Percentiles rank a stretch among this genome's conserved stretches.
phyloP scores from a whole-genome alignment of 2,888 invertebrate genomes.

The Lasioglossum figueresi region DNA sequence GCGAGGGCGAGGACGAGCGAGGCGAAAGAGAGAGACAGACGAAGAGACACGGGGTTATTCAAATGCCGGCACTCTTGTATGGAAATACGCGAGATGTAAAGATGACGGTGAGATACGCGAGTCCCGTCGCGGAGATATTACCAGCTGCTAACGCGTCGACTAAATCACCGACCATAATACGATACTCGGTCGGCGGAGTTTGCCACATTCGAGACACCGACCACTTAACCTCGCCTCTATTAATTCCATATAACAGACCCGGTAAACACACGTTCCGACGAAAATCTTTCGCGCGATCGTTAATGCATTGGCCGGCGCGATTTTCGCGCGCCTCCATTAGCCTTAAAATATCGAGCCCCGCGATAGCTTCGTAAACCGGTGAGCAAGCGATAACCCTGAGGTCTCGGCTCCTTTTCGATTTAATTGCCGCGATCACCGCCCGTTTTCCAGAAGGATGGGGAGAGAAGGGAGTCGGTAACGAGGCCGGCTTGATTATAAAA shows the following conservation, averaged over 20 bases:
- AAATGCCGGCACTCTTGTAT: slow-evolving; percentile 76
- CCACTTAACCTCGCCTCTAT: slow-evolving; percentile 49
- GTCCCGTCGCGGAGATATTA: slow-evolving; percentile 71
- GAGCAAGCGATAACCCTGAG: background rate
- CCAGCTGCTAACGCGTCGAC: slow-evolving; percentile 76
- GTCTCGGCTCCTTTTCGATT: background rate
- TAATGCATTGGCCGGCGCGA: background rate
- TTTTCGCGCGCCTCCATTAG: slow-evolving; percentile 8
- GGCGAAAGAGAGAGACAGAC: background rate
- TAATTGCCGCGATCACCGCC: slow-evolving; percentile 14
- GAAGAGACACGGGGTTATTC: slow-evolving; percentile 65
- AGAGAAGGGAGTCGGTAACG: slow-evolving; percentile 31
- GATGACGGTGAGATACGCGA: slow-evolving; percentile 74
- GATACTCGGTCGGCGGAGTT: slow-evolving; percentile 51
- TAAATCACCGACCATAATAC: slow-evolving; percentile 74
- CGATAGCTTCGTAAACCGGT: background rate
- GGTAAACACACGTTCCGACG: slow-evolving; percentile 8
- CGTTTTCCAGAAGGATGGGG: background rate
- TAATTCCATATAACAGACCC: slow-evolving; percentile 38
- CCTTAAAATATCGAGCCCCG: background rate
- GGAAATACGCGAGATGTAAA: slow-evolving; percentile 75
- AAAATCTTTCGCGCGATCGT: slow-evolving; percentile 27
- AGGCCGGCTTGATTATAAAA: slow-evolving; percentile 73
- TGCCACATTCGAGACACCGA: slow-evolving; percentile 46
- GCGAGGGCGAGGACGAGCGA: background rate